Evolutionary conservation across 2,797 vertebrate species (phyloP).

Genomic region (Scolopax bukidnonensis): DNA sequence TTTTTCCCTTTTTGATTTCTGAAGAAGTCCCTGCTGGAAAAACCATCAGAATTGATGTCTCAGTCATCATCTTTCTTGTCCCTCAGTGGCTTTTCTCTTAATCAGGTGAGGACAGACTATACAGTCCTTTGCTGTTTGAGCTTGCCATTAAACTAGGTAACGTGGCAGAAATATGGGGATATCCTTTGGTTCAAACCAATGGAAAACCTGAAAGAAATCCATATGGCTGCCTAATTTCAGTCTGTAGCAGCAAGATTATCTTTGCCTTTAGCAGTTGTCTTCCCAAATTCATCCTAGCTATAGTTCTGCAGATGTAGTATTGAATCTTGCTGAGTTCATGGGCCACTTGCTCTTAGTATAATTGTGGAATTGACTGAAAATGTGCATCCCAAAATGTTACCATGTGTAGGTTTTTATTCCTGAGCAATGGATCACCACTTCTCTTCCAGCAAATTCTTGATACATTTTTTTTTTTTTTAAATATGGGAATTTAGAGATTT

Average conservation of each 20-base stretch:
- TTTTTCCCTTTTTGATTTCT: constrained; percentile 72
- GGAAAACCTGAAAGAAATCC: not conserved
- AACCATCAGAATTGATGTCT: constrained; percentile 86
- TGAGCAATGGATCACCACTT: not conserved
- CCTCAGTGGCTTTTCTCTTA: constrained; percentile 90
- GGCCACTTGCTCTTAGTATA: not conserved
- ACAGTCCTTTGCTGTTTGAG: not conserved
- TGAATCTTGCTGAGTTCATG: not conserved
- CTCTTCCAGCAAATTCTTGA: not conserved
- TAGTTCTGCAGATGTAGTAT: not conserved
- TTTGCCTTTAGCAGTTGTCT: not conserved
- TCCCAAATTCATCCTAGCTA: not conserved
- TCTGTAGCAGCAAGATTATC: not conserved
- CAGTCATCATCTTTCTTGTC: constrained; percentile 91
- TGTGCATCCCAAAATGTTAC: not conserved
- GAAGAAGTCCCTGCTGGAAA: constrained; percentile 91
- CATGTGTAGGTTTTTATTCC: not conserved
- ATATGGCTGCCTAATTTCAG: not conserved
- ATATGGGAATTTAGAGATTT: not conserved
- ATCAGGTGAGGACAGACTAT: constrained; percentile 79
- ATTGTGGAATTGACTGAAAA: not conserved
- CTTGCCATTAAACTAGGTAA: not conserved
- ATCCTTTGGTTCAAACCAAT: not conserved
- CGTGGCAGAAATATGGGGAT: not conserved
- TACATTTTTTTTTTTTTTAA: not conserved